Percentiles rank a stretch among this genome's conserved stretches.
Conservation (phyloP, 1,140 invertebrate species). For the Pygmarrhopalites habei region DNA sequence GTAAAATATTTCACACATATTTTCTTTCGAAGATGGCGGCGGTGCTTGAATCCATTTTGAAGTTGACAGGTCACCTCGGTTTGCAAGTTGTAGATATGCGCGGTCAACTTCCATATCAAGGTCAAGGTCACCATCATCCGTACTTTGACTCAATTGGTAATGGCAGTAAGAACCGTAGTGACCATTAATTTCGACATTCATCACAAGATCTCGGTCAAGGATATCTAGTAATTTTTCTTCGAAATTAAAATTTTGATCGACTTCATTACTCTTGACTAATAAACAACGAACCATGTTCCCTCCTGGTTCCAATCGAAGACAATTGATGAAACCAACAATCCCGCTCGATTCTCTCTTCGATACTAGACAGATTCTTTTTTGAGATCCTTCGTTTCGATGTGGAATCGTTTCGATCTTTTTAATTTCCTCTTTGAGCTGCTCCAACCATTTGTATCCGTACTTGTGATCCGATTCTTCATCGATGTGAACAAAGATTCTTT, state of each 20-base stretch:
- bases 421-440: too few relatives aligned
- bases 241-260: not conserved
- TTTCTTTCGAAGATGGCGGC: slow-evolving; percentile 48
- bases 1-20: slow-evolving; percentile 48
- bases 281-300: not conserved
- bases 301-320: not conserved
- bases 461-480: too few relatives aligned
- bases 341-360: not conserved
- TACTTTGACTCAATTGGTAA: not conserved
- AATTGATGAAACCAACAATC: not conserved
- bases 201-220: slow-evolving; percentile 35
- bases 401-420: too few relatives aligned
- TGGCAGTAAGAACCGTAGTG: slow-evolving; percentile 18
- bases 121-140: not conserved
- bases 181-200: slow-evolving; percentile 16
- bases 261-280: not conserved
- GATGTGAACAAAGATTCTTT: too few relatives aligned
- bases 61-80: slow-evolving; percentile 82
- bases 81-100: slow-evolving; percentile 85
- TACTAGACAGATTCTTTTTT: too few relatives aligned
- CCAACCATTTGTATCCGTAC: not conserved
- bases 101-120: slow-evolving; percentile 71
- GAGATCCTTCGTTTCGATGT: too few relatives aligned
- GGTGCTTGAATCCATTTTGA: slow-evolving; percentile 85
- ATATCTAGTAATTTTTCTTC: slow-evolving; percentile 12